These are phyloP conservation scores for Melanerpes formicivorus DNA, from an alignment of 2,113 vertebrate genomes.

Conservation along the genomic window DNA sequence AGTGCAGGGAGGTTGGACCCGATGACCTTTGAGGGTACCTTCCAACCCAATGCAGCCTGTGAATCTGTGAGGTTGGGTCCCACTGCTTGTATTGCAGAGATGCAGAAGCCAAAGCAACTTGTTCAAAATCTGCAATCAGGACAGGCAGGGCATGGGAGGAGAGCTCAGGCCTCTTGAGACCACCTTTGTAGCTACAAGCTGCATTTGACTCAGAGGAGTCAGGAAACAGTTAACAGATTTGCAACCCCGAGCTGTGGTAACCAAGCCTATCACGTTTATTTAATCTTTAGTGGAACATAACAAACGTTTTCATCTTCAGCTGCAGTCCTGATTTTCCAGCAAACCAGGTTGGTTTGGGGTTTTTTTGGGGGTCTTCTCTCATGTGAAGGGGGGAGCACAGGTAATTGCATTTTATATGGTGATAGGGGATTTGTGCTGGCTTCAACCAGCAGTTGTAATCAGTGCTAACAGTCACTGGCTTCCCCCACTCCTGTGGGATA, in stretches of 20 bases:
- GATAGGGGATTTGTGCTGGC: constrained; percentile 20
- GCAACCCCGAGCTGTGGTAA: not conserved
- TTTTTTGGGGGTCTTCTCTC: not conserved
- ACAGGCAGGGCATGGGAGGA: not conserved
- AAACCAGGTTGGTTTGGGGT: not conserved
- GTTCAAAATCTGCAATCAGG: not conserved
- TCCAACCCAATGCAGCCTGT: too few species aligned
- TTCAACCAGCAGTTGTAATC: constrained; percentile 39
- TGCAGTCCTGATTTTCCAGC: constrained; percentile 17
- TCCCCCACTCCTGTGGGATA: not conserved
- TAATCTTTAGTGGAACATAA: not conserved
- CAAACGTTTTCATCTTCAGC: not conserved
- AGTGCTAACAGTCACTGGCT: not conserved
- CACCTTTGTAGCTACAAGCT: not conserved
- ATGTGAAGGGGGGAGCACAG: not conserved
- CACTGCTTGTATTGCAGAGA: not conserved
- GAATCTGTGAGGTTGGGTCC: not conserved
- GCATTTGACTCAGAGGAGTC: not conserved
- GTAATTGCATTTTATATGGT: constrained; percentile 31
- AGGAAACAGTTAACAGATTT: not conserved
- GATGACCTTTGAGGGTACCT: too few species aligned
- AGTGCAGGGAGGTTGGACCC: too few species aligned
- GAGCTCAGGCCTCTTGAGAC: not conserved
- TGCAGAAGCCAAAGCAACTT: not conserved
- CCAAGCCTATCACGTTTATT: not conserved